Evolutionary conservation across 2,888 invertebrate species (phyloP).

Genomic region (Electrophaes corylata): DNA sequence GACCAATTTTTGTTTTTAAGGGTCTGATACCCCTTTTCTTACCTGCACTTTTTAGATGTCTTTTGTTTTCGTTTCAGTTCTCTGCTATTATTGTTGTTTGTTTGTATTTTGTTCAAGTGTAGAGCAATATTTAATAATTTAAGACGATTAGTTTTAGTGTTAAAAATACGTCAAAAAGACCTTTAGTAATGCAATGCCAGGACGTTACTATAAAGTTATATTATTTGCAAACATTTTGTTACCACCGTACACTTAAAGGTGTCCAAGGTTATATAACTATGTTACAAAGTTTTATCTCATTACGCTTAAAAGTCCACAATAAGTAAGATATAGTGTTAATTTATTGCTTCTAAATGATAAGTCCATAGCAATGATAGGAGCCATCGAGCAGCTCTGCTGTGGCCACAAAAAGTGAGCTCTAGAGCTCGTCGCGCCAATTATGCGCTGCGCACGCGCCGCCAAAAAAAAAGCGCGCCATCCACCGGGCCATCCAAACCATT

Average conservation of each 20-base stretch:
- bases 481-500: conserved; percentile 68
- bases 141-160: too few relatives aligned
- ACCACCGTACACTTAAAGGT: too few relatives aligned
- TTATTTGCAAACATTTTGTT: neutral
- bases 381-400: conserved; percentile 48
- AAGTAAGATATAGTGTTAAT: neutral
- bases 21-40: conserved; percentile 67
- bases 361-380: conserved; percentile 47
- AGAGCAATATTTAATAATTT: too few relatives aligned
- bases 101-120: conserved; percentile 31
- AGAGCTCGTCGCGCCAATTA: conserved; percentile 74
- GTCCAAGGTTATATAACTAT: too few relatives aligned
- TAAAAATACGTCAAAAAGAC: too few relatives aligned
- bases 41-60: conserved; percentile 62
- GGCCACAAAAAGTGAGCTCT: conserved; percentile 60
- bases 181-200: too few relatives aligned
- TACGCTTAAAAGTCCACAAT: neutral
- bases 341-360: conserved; percentile 7
- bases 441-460: conserved; percentile 79
- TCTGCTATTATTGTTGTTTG: conserved; percentile 46
- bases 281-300: too few relatives aligned
- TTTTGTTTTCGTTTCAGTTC: conserved; percentile 51
- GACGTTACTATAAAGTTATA: conserved; percentile 16
- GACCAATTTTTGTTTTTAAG: conserved; percentile 65
- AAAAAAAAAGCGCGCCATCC: conserved; percentile 62